Conservation (phyloP, 2,113 vertebrate species). For the Lampris megalopsis region DNA sequence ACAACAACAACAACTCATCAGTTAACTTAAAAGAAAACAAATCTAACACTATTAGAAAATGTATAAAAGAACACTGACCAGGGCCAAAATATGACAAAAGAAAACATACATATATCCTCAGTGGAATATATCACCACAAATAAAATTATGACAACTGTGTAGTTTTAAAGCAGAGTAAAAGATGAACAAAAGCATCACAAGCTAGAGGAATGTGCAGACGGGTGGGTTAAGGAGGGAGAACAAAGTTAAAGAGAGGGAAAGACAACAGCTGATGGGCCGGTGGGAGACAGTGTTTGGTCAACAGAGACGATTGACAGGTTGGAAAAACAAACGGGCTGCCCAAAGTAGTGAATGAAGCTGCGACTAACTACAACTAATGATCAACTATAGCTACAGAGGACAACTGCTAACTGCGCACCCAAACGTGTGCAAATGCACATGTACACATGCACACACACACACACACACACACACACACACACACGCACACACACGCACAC, state of each 20-base stretch:
- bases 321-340: conserved; percentile 49
- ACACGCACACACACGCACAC: conserved; percentile 26
- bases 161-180: conserved; percentile 61
- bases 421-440: conserved; percentile 15
- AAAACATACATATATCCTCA: conserved; percentile 71
- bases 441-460: conserved; percentile 38
- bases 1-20: conserved; percentile 75
- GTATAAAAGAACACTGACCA: conserved; percentile 49
- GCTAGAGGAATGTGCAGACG: conserved; percentile 4
- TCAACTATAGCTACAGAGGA: conserved; percentile 48
- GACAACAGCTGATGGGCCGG: conserved; percentile 21
- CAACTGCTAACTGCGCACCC: conserved; percentile 55
- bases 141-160: conserved; percentile 36
- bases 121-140: conserved; percentile 67
- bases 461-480: conserved; percentile 20
- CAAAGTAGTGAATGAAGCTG: conserved; percentile 51
- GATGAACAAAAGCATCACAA: conserved; percentile 50
- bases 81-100: conserved; percentile 65
- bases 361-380: conserved; percentile 63
- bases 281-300: conserved; percentile 26
- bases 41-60: conserved; percentile 62
- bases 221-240: conserved; percentile 41
- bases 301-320: conserved; percentile 60
- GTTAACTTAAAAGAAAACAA: conserved; percentile 73
- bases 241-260: conserved; percentile 15